Percentiles rank a stretch among this genome's conserved stretches.
These are phyloP conservation scores for Drosophila tanythrix DNA, from an alignment of 2,888 invertebrate species.

Conservation along the genomic window DNA sequence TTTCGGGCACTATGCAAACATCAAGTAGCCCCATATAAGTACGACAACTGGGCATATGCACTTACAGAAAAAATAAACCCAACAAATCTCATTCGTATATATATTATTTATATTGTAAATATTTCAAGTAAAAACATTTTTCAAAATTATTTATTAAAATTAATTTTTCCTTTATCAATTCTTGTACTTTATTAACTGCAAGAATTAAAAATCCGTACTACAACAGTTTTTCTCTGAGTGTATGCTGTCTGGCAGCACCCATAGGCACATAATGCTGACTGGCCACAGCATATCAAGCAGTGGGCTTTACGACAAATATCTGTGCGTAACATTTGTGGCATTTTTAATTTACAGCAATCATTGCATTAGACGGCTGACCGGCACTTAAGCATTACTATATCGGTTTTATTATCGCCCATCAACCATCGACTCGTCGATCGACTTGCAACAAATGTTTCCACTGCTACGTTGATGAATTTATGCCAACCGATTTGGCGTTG, in stretches of 20 bases:
- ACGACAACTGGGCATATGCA: constrained; percentile 6
- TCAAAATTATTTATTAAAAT: neutral
- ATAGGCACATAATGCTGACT: constrained; percentile 53
- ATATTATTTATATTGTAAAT: neutral
- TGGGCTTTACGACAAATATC: constrained; percentile 63
- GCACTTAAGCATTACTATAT: constrained; percentile 76
- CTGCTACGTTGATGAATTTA: constrained; percentile 73
- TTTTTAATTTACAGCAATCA: constrained; percentile 77
- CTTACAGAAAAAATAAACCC: neutral
- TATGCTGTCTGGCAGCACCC: constrained; percentile 22
- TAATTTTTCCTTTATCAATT: neutral
- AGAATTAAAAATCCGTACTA: no score
- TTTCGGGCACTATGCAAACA: constrained; percentile 41
- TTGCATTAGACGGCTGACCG: constrained; percentile 64
- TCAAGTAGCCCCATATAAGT: constrained; percentile 44
- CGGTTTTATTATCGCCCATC: constrained; percentile 71
- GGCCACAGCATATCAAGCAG: constrained; percentile 68
- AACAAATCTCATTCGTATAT: neutral
- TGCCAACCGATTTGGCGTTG: constrained; percentile 66
- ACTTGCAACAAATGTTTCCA: constrained; percentile 60
- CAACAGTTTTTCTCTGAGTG: constrained; percentile 8
- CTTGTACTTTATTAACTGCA: neutral
- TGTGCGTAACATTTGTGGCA: constrained; percentile 80
- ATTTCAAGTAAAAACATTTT: neutral
- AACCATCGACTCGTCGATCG: constrained; percentile 33